These are phyloP conservation scores for Hippocampus barbouri DNA, from an alignment of 2,113 vertebrate genomes.

Conservation along the genomic window DNA sequence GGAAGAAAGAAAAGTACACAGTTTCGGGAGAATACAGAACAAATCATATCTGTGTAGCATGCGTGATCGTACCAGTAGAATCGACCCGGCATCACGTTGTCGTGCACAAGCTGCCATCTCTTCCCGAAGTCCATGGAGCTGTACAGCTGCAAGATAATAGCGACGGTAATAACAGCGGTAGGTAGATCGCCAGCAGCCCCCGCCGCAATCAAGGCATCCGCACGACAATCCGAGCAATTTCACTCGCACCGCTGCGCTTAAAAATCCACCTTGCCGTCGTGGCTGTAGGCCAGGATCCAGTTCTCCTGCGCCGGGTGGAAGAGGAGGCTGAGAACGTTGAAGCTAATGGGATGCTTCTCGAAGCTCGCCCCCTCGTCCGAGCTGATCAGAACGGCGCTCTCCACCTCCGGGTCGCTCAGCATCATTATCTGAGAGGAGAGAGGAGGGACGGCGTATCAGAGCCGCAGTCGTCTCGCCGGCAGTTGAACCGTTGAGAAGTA, in stretches of 20 bases:
- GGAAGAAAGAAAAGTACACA: too few species aligned
- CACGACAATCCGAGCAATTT: background rate
- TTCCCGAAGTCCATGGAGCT: constrained; percentile 93
- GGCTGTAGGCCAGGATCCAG: constrained; percentile 93
- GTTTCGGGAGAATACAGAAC: too few species aligned
- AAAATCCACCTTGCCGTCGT: constrained; percentile 84
- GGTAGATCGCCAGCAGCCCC: constrained; percentile 6
- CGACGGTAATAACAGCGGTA: background rate
- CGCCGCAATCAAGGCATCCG: background rate
- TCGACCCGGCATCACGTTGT: constrained; percentile 88
- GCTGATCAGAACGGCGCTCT: constrained; percentile 91
- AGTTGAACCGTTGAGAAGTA: constrained; percentile 7
- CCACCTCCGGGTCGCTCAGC: constrained; percentile 91
- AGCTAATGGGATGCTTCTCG: constrained; percentile 88
- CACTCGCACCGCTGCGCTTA: background rate
- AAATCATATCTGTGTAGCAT: too few species aligned
- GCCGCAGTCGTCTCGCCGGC: constrained; percentile 23
- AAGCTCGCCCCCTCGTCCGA: constrained; percentile 94
- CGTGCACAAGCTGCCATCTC: constrained; percentile 91
- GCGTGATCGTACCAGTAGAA: constrained; percentile 88
- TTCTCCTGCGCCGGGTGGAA: constrained; percentile 92
- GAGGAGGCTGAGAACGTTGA: constrained; percentile 91
- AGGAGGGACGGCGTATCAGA: constrained; percentile 38
- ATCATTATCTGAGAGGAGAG: constrained; percentile 86
- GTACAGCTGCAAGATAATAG: constrained; percentile 79